phyloP scores from a whole-genome alignment of 2,113 vertebrate genomes.

The Lepus americanus region DNA sequence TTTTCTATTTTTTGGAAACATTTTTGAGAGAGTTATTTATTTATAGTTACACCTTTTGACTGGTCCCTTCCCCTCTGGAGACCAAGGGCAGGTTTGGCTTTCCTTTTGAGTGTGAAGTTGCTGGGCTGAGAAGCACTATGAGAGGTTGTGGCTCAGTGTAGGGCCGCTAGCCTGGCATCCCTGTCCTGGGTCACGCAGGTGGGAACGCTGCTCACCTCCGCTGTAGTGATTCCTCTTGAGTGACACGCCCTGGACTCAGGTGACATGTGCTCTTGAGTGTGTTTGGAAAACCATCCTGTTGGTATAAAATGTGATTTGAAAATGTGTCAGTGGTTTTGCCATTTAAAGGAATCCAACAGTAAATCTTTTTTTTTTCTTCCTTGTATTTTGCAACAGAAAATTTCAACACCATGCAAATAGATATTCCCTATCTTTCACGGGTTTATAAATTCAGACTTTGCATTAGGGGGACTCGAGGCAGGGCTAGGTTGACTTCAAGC shows the following conservation, averaged over 20 bases:
- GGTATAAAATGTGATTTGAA: conserved; percentile 32
- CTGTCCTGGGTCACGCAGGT: conserved; percentile 27
- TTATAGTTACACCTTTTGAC: conserved; percentile 73
- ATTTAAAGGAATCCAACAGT: conserved; percentile 29
- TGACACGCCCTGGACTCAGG: fast-evolving
- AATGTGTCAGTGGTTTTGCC: background rate
- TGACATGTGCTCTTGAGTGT: background rate
- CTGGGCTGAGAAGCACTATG: conserved; percentile 1
- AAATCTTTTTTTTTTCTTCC: background rate
- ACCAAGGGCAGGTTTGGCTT: background rate
- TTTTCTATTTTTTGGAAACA: no score
- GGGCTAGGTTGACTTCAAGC: no score
- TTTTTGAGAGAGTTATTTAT: conserved; percentile 62
- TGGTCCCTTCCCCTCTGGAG: conserved; percentile 45
- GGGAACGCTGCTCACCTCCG: conserved; percentile 63
- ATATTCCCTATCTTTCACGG: background rate
- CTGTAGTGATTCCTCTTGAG: conserved; percentile 65
- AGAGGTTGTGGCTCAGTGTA: conserved; percentile 63
- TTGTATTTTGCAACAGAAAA: background rate
- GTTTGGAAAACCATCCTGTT: background rate
- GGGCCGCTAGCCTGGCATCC: conserved; percentile 60
- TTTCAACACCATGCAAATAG: background rate
- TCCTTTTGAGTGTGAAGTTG: conserved; percentile 44
- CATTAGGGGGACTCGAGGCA: background rate
- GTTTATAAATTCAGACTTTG: conserved; percentile 3